Evolutionary conservation across 2,113 vertebrate species (phyloP).

Genomic region (Bubo blakistoni): DNA sequence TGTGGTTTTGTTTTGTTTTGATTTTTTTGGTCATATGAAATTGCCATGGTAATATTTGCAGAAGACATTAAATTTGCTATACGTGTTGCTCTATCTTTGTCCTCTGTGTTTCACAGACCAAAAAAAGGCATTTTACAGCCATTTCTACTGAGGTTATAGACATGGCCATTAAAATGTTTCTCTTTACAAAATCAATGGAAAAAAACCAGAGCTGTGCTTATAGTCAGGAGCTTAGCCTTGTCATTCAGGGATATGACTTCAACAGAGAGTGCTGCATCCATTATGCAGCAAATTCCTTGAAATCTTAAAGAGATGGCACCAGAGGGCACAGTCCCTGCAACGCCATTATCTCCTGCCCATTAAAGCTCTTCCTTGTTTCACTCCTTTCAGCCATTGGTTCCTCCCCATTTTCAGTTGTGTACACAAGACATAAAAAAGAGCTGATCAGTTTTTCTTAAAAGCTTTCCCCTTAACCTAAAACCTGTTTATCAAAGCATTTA

Average conservation of each 20-base stretch:
- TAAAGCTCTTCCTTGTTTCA: background rate
- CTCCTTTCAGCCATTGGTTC: constrained; percentile 4
- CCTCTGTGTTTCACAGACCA: background rate
- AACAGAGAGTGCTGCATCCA: background rate
- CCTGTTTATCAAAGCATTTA: background rate
- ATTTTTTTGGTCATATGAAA: background rate
- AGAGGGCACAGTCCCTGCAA: background rate
- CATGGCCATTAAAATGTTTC: background rate
- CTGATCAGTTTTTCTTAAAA: background rate
- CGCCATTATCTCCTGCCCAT: background rate
- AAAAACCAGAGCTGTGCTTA: constrained; percentile 5
- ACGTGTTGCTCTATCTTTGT: background rate
- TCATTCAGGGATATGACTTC: background rate
- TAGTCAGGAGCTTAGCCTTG: background rate
- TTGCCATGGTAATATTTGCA: background rate
- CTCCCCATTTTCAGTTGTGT: constrained; percentile 1
- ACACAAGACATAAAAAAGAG: background rate
- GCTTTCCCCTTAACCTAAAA: constrained; percentile 10
- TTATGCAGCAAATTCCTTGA: background rate
- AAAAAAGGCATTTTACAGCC: background rate
- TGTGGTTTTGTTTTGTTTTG: background rate
- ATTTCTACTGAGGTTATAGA: background rate
- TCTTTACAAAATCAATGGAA: background rate
- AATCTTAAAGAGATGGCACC: background rate
- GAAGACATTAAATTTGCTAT: background rate